phyloP scores from a whole-genome alignment of 2,888 invertebrate genomes.

The Diploptera punctata region DNA sequence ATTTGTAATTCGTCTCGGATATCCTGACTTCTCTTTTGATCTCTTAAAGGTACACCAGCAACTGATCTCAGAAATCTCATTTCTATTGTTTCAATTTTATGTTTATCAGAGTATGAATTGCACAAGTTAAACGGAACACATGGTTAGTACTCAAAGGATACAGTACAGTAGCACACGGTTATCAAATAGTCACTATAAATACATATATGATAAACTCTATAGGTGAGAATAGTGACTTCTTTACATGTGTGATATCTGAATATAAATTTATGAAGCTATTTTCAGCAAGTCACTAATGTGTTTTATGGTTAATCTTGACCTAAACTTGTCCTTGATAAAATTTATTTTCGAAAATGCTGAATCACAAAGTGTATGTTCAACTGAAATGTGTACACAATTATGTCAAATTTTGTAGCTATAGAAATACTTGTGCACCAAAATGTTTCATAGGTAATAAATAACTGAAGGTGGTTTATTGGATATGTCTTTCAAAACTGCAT shows the following conservation, averaged over 20 bases:
- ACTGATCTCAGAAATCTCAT: no score
- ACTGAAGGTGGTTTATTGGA: not conserved
- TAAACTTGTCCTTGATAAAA: not conserved
- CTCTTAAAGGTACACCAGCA: no score
- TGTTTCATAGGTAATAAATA: not conserved
- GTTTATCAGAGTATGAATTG: no score
- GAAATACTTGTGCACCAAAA: not conserved
- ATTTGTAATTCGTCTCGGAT: no score
- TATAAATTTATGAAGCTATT: not conserved
- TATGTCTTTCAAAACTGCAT: no score
- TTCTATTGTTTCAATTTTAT: no score
- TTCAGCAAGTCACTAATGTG: not conserved
- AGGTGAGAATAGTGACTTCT: no score
- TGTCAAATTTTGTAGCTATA: not conserved
- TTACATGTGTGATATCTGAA: no score
- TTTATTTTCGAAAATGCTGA: not conserved
- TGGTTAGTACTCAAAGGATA: not conserved
- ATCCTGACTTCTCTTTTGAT: no score
- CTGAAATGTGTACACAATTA: not conserved
- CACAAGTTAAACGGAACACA: not conserved
- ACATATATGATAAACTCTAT: not conserved
- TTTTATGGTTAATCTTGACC: not conserved
- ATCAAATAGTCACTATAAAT: not conserved
- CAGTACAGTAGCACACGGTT: not conserved
- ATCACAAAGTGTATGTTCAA: not conserved